phyloP scores from a whole-genome alignment of 2,888 invertebrate genomes.

The Agriopis leucophaearia region DNA sequence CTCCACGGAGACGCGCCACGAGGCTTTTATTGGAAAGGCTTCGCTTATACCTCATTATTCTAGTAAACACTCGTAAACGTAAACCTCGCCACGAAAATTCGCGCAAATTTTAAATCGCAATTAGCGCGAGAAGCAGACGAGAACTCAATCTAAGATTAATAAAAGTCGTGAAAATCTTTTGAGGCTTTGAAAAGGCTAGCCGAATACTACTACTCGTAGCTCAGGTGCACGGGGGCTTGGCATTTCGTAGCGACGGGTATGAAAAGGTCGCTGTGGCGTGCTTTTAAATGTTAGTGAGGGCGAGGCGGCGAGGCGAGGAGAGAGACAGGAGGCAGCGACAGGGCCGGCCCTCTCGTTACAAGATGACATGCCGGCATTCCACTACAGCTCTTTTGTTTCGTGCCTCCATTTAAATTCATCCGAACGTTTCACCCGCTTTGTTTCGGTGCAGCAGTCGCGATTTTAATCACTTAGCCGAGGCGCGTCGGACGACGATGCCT shows the following conservation, averaged over 20 bases:
- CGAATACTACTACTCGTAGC: constrained; percentile 39
- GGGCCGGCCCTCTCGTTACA: constrained; percentile 57
- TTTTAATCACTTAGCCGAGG: constrained; percentile 81
- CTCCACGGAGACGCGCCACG: constrained; percentile 21
- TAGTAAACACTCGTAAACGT: constrained; percentile 23
- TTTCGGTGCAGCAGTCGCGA: constrained; percentile 69
- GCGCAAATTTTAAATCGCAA: constrained; percentile 24
- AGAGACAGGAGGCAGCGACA: constrained; percentile 36
- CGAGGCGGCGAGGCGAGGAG: constrained; percentile 25
- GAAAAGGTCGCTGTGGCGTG: constrained; percentile 52
- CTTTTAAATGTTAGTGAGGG: constrained; percentile 48
- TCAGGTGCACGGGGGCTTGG: constrained; percentile 52
- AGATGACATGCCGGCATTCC: constrained; percentile 61
- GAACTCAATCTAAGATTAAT: constrained; percentile 39
- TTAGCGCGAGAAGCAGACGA: constrained; percentile 33
- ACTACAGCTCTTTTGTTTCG: constrained; percentile 63
- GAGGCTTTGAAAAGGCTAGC: constrained; percentile 48
- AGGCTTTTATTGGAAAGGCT: constrained; percentile 29
- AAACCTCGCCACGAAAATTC: constrained; percentile 3
- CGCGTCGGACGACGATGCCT: constrained; percentile 58
- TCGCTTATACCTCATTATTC: constrained; percentile 29
- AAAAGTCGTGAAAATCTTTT: constrained; percentile 37
- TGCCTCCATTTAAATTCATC: constrained; percentile 80
- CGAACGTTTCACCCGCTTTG: constrained; percentile 73
- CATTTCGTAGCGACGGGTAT: constrained; percentile 46